Evolutionary conservation across 2,888 invertebrate species (phyloP).

Genomic region (Polylopha cassiicola): DNA sequence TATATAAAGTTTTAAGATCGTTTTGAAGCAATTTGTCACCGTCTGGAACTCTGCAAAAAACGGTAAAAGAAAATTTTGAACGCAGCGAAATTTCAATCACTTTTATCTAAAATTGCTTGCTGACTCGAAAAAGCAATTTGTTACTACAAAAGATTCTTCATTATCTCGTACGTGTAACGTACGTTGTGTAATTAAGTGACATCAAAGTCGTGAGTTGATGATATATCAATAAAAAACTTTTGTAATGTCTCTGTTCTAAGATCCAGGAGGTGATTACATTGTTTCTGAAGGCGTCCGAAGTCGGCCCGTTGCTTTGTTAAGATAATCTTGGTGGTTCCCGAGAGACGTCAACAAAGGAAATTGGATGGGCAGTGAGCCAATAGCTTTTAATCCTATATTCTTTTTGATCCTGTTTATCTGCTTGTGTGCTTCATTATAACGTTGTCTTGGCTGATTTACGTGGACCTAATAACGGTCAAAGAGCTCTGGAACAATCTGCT

Average conservation of each 20-base stretch:
- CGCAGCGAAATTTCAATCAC: conserved; percentile 3
- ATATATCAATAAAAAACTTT: conserved; percentile 38
- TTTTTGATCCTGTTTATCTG: conserved; percentile 69
- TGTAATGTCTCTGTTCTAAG: conserved; percentile 32
- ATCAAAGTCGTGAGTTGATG: conserved; percentile 25
- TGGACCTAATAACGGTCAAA: too few relatives aligned
- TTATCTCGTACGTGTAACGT: conserved; percentile 6
- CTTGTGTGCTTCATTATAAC: conserved; percentile 58
- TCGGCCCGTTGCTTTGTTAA: conserved; percentile 68
- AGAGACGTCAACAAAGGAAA: conserved; percentile 74
- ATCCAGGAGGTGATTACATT: conserved; percentile 50
- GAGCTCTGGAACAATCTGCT: too few relatives aligned
- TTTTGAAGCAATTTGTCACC: too few relatives aligned
- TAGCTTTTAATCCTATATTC: conserved; percentile 70
- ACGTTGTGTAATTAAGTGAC: conserved; percentile 15
- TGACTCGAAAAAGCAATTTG: conserved; percentile 14
- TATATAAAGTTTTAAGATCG: too few relatives aligned
- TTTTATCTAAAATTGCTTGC: conserved; percentile 11
- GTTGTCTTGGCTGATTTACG: conserved; percentile 44
- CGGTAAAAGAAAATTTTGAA: too few relatives aligned
- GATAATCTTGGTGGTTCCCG: conserved; percentile 68
- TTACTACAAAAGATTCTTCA: conserved; percentile 10
- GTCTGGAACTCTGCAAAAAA: too few relatives aligned
- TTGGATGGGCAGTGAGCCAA: conserved; percentile 76
- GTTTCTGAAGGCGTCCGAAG: conserved; percentile 54